phyloP scores from a whole-genome alignment of 2,797 vertebrate genomes.

The Setipinna tenuifilis region DNA sequence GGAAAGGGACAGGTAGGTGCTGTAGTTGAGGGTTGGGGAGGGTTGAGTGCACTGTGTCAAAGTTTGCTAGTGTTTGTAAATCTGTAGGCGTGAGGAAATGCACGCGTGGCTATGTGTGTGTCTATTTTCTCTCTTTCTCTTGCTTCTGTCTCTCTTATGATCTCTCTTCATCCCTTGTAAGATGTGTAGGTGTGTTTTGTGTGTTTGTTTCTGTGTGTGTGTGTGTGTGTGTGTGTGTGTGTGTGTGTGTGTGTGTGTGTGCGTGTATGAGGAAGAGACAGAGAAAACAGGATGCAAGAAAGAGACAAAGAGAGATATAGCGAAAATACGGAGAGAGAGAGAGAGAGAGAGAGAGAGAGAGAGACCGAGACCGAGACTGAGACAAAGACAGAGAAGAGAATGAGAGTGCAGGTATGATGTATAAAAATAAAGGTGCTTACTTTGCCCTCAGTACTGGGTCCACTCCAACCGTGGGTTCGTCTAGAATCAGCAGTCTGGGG shows the following conservation, averaged over 20 bases:
- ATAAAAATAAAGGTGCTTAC: slow-evolving; percentile 41
- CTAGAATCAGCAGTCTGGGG: slow-evolving; percentile 79
- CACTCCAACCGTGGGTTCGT: slow-evolving; percentile 82
- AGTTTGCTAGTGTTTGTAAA: background rate
- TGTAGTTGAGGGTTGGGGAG: background rate
- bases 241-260: background rate
- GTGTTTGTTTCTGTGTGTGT: background rate
- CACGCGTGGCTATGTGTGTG: background rate
- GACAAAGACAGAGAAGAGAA: background rate
- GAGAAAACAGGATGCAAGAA: no score
- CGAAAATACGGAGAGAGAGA: no score
- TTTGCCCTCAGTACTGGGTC: slow-evolving; percentile 78
- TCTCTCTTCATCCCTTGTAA: background rate
- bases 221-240: background rate
- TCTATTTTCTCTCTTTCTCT: background rate
- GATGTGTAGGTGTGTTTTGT: background rate
- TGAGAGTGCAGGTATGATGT: background rate
- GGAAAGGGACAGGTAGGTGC: background rate
- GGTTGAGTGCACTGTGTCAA: background rate
- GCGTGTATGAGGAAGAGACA: background rate
- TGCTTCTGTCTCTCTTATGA: background rate
- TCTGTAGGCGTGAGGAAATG: background rate
- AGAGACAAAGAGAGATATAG: no score
- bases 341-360: background rate
- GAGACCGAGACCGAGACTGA: no score